Percentiles rank a stretch among this genome's conserved stretches.
phyloP scores from a whole-genome alignment of 1,140 invertebrate species.

The Dendrolimus punctatus region DNA sequence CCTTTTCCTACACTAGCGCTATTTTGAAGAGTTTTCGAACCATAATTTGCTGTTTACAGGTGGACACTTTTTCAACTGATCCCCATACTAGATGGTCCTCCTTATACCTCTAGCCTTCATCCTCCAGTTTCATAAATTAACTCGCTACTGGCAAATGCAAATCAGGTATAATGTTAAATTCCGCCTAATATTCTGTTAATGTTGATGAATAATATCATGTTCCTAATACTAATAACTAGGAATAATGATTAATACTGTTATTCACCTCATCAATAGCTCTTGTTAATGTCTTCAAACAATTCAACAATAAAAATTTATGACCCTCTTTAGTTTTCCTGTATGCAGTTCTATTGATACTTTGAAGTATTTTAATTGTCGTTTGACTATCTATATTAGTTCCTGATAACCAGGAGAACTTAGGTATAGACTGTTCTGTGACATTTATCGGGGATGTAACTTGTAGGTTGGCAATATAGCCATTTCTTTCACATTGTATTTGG shows the following conservation, averaged over 20 bases:
- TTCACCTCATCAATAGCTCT: conserved; percentile 64
- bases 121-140: too few relatives aligned
- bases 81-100: too few relatives aligned
- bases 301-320: conserved; percentile 49
- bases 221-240: neutral
- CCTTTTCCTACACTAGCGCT: too few relatives aligned
- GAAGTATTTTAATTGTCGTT: conserved; percentile 66
- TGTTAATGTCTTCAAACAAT: conserved; percentile 64
- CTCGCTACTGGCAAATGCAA: too few relatives aligned
- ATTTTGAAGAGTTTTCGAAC: too few relatives aligned
- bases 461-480: conserved; percentile 82
- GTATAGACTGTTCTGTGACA: conserved; percentile 74
- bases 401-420: conserved; percentile 64
- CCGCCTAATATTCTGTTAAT: too few relatives aligned
- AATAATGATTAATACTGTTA: neutral
- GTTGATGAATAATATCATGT: too few relatives aligned
- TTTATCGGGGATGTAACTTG: conserved; percentile 85
- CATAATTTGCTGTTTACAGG: too few relatives aligned
- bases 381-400: conserved; percentile 65
- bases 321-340: conserved; percentile 62
- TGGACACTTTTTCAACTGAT: too few relatives aligned
- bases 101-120: too few relatives aligned
- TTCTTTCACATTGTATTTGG: conserved; percentile 81
- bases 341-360: conserved; percentile 64
- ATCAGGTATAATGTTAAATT: too few relatives aligned